A percentile compares a stretch with the other conserved stretches of the same genome.
These are phyloP conservation scores for Villa cingulata DNA, from an alignment of 2,888 invertebrate species.

Conservation along the genomic window DNA sequence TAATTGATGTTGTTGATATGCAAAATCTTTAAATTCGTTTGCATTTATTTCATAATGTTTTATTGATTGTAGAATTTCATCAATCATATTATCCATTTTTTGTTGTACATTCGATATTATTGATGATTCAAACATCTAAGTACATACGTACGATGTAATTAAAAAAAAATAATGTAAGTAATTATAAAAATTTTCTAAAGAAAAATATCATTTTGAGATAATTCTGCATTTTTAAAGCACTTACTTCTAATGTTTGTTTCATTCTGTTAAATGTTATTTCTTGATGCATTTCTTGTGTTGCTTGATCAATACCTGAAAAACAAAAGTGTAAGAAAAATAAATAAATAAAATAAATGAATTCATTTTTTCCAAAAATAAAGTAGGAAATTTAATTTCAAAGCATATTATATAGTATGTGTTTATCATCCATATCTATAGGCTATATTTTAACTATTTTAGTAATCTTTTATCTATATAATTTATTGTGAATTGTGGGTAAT, in stretches of 20 bases:
- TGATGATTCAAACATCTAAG: slow-evolving; percentile 20
- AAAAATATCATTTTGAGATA: too few species aligned
- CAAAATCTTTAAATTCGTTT: slow-evolving; percentile 28
- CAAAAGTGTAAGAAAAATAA: neutral
- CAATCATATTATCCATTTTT: slow-evolving; percentile 27
- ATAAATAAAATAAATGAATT: too few species aligned
- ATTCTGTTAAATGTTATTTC: neutral
- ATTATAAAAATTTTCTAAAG: neutral
- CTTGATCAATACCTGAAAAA: neutral
- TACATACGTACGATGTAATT: neutral
- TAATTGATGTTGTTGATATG: slow-evolving; percentile 8
- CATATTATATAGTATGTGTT: too few species aligned
- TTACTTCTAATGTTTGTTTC: neutral
- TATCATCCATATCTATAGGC: too few species aligned
- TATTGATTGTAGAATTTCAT: slow-evolving; percentile 29
- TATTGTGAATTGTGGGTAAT: too few species aligned
- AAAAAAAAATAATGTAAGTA: neutral
- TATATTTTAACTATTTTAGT: too few species aligned
- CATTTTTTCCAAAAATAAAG: too few species aligned
- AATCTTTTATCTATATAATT: too few species aligned
- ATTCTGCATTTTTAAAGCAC: too few species aligned
- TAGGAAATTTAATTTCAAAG: too few species aligned
- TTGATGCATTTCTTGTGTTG: neutral
- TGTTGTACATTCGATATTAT: slow-evolving; percentile 26
- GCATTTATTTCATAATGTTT: slow-evolving; percentile 25